A percentile compares a stretch with the other conserved stretches of the same genome.
These are phyloP conservation scores for Poecilia gillii DNA, from an alignment of 2,797 vertebrate genomes.

Conservation along the genomic window DNA sequence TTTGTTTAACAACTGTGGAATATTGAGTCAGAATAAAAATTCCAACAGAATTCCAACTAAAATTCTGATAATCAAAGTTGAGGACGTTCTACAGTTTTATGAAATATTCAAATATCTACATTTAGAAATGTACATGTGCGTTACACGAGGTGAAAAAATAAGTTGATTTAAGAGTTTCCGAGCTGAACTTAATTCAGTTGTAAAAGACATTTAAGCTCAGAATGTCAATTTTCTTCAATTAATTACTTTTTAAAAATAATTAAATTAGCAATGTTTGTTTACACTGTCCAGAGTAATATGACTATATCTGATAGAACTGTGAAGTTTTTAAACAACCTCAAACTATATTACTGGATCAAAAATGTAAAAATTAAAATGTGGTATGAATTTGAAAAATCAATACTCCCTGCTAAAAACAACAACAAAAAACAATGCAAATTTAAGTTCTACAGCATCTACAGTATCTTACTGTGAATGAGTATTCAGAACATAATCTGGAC, in stretches of 20 bases:
- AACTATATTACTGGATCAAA: background rate
- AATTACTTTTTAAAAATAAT: background rate
- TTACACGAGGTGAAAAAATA: background rate
- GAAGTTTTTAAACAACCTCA: background rate
- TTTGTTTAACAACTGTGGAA: background rate
- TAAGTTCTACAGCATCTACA: too few species aligned
- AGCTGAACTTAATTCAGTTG: background rate
- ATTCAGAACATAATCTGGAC: too few species aligned
- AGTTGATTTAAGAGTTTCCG: background rate
- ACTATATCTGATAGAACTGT: background rate
- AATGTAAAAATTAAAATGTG: too few species aligned
- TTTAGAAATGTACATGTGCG: background rate
- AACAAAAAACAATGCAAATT: too few species aligned
- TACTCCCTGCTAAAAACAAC: too few species aligned
- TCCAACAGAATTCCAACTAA: constrained; percentile 2
- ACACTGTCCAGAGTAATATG: background rate
- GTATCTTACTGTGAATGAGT: too few species aligned
- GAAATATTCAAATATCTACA: background rate
- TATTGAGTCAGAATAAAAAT: constrained; percentile 25
- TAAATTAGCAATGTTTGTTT: background rate
- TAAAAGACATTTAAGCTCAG: background rate
- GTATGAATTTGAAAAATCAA: too few species aligned
- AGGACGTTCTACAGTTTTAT: background rate
- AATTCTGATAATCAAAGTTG: background rate
- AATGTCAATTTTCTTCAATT: background rate